phyloP scores from a whole-genome alignment of 1,140 invertebrate genomes.

The Philaenus spumarius region DNA sequence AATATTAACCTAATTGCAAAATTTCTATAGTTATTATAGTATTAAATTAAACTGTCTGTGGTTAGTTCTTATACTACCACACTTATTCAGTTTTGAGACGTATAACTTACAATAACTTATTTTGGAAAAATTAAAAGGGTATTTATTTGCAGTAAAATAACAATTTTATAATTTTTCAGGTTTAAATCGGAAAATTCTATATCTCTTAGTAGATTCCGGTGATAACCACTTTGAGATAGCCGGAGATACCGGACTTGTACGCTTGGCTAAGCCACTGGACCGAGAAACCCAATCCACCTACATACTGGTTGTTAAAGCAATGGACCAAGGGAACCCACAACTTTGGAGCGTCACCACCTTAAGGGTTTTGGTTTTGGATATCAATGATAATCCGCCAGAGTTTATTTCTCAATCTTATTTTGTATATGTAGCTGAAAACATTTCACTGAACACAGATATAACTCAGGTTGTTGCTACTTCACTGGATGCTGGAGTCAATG shows the following conservation, averaged over 20 bases:
- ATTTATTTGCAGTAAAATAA: too few species aligned
- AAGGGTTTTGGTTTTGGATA: conserved; percentile 64
- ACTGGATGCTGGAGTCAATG: conserved; percentile 89
- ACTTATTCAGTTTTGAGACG: too few species aligned
- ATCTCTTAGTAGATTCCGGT: conserved; percentile 65
- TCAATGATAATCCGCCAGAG: conserved; percentile 84
- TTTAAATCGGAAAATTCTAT: conserved; percentile 71
- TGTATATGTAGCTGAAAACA: conserved; percentile 73
- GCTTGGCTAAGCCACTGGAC: conserved; percentile 72
- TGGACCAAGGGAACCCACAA: conserved; percentile 67
- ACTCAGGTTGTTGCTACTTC: conserved; percentile 79
- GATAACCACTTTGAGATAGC: conserved; percentile 62
- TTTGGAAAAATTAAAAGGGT: too few species aligned
- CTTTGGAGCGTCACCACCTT: conserved; percentile 49
- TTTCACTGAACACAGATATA: conserved; percentile 65
- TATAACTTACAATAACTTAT: too few species aligned
- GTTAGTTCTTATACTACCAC: too few species aligned
- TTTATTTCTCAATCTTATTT: conserved; percentile 31
- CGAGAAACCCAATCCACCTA: conserved; percentile 78
- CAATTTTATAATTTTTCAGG: conserved; percentile 9
- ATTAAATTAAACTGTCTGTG: too few species aligned
- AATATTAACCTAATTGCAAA: too few species aligned
- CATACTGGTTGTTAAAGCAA: conserved; percentile 70
- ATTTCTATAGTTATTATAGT: too few species aligned
- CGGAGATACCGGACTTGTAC: conserved; percentile 72